These are phyloP conservation scores for Pseudomyrmex concolor DNA, from an alignment of 1,140 invertebrate genomes.

Conservation along the genomic window DNA sequence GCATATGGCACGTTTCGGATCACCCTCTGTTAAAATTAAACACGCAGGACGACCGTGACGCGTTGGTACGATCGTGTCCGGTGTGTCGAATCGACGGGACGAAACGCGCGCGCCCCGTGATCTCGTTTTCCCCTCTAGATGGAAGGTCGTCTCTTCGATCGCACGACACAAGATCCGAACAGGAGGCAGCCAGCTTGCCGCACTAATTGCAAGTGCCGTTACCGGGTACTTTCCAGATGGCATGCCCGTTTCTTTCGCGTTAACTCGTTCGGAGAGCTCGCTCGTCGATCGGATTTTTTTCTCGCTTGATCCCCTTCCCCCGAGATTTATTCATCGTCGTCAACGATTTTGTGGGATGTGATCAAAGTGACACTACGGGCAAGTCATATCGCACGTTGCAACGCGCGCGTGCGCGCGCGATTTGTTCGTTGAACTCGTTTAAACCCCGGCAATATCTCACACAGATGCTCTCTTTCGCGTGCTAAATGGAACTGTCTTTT, in stretches of 20 bases:
- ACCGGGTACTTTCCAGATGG: constrained; percentile 77
- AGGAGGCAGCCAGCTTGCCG: constrained; percentile 50
- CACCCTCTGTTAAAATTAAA: constrained; percentile 6
- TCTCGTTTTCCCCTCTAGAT: constrained; percentile 65
- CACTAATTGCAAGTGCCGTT: constrained; percentile 77
- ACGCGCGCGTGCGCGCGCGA: not conserved
- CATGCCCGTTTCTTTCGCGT: constrained; percentile 71
- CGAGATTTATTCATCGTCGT: not conserved
- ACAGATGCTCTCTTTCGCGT: not conserved
- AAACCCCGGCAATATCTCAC: constrained; percentile 24
- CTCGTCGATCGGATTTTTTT: constrained; percentile 31
- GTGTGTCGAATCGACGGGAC: constrained; percentile 28
- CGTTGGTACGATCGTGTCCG: not conserved
- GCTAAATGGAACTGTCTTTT: constrained; percentile 3
- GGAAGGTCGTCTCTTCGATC: constrained; percentile 69
- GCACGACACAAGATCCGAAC: constrained; percentile 54
- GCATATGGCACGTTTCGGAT: constrained; percentile 24
- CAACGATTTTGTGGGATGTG: constrained; percentile 10
- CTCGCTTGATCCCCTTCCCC: not conserved
- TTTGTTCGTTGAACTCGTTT: constrained; percentile 42
- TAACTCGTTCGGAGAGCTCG: constrained; percentile 45
- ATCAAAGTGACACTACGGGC: not conserved
- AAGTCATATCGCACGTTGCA: constrained; percentile 6
- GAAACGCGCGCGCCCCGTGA: constrained; percentile 41
- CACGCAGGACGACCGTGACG: not conserved